Base-by-base conservation (phyloP, 2,888 invertebrate genomes). In the Belgica antarctica region DNA sequence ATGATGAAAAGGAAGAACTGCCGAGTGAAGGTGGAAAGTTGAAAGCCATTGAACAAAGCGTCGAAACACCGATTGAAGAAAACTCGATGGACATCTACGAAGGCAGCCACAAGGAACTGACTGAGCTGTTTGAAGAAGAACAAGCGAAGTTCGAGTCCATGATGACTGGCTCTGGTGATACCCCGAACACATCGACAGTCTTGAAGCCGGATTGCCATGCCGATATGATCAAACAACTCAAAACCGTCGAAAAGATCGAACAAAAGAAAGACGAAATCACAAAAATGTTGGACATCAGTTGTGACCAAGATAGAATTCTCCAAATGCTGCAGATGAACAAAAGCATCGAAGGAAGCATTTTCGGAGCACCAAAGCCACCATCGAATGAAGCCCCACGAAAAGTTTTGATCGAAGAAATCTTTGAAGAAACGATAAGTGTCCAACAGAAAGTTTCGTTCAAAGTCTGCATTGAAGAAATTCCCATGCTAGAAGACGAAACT, bases 1-100 rank as follows among this genome's bases (percentile, higher is more conserved):
- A 78, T 70, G 79, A 79, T 0, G 78, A 78, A 63, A 73, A 73
- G 0, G 78, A 78, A 31, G 65, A 72, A 3, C 5, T 17, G 17
- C 25, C 62, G 4, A 31, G 62, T 57, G 25, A 61, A 24, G 25
- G 2, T 22, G 15, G 15, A 15, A 46, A 59, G 8, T 5, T 10
- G 5, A 2, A 7, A 5, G n/a, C 19, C 10, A 22, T 10, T 10
- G 10, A 8, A 8, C 12, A 17, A 5, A 2, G 19, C 22, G 8
- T 15, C 5, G 27, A 22, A 3, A 7, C 8, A 34, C 25, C 62
- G 12, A 68, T n/a, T 34, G 68, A 68, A 34, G 68, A 68, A 31
- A 34, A 22, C 31, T 5, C 15, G 8, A 36, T 34, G 22, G 70
- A 70, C 28, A 61, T 70, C 1, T 59, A 70, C 17, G 70, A 70